Base-by-base conservation (phyloP, 2,113 vertebrate genomes). In the Entelurus aequoreus region DNA sequence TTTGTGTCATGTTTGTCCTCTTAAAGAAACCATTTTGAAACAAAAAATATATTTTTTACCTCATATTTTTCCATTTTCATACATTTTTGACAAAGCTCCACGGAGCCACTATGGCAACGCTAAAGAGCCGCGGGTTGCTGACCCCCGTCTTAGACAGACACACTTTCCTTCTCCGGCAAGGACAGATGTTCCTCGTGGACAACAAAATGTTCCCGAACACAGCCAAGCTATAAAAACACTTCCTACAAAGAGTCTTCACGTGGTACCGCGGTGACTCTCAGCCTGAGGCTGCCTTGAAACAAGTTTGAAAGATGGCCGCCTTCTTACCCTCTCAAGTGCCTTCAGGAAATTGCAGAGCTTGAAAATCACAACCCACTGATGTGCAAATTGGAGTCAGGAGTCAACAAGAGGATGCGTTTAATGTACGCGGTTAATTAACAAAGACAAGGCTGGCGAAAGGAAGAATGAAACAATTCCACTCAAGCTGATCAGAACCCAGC, bases 401-500 rank as follows among this genome's bases (percentile, higher is more conserved):
- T 57, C 54, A 57, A 57, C 54, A 40, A 42, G 54, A 56, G 54
- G 40, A 56, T 56, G 54, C 37, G 15, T n/a, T 6, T 16, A 40
- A 56, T 56, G 54, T 40, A 16, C 15, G 16, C 54, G 38, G 54
- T 6, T 57, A 57, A 57, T 42, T 40, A 44, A 57, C 54, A 57
- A 57, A 21, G 54, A 42, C 40, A 9, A 42, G 7, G 40, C 40
- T 38, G 1, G n/a, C 38, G 19, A 19, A 2, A 16, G 38, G 37
- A 16, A 44, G 38, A 5, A 55, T 55, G 37, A 55, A 55, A 55
- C 36, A 55, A 55, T 55, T 55, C 54, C 15, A 37, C 8, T 19
- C n/a, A 69, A 69, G 66, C 13, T 44, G 62, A 67, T 55, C 54
- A 55, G 36, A 55, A 40, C 16, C 15, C 38, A 6, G 38, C n/a